Evolutionary conservation across 1,140 invertebrate species (phyloP).

Genomic region (Chionoecetes opilio): DNA sequence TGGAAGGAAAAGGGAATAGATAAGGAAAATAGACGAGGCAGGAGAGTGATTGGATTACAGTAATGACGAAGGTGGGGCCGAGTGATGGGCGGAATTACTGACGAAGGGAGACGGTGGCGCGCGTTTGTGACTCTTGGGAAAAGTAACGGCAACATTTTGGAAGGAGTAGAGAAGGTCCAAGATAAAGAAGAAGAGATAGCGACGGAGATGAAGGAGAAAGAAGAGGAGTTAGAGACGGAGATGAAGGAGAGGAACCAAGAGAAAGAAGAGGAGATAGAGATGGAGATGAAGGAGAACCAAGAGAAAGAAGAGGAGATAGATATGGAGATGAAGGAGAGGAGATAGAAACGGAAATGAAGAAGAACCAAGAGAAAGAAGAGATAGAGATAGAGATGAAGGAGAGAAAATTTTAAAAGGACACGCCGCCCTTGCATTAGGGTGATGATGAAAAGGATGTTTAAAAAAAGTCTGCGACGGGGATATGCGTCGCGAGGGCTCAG

Average conservation of each 20-base stretch:
- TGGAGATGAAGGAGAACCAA: constrained; percentile 27
- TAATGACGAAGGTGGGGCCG: background rate
- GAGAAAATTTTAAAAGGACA: background rate
- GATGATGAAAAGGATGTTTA: constrained; percentile 21
- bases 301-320: too few species aligned
- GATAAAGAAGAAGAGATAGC: background rate
- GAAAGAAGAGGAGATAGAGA: too few species aligned
- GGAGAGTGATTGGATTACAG: constrained; percentile 29
- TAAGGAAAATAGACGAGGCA: constrained; percentile 25
- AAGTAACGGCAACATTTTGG: background rate
- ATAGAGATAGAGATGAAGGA: constrained; percentile 9
- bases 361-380: too few species aligned
- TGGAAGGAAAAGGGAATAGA: background rate
- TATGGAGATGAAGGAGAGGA: background rate
- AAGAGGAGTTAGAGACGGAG: constrained; percentile 10
- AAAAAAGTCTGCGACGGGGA: background rate
- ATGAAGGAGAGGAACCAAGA: background rate
- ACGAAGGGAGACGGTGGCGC: background rate
- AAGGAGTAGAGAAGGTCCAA: background rate
- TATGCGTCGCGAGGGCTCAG: background rate
- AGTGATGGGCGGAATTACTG: background rate
- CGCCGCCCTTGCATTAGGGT: background rate
- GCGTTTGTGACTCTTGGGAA: background rate
- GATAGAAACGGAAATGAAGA: too few species aligned
- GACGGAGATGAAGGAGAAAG: constrained; percentile 7